phyloP scores from a whole-genome alignment of 92 coral and sea anemone species.

The Meandrina meandrites region DNA sequence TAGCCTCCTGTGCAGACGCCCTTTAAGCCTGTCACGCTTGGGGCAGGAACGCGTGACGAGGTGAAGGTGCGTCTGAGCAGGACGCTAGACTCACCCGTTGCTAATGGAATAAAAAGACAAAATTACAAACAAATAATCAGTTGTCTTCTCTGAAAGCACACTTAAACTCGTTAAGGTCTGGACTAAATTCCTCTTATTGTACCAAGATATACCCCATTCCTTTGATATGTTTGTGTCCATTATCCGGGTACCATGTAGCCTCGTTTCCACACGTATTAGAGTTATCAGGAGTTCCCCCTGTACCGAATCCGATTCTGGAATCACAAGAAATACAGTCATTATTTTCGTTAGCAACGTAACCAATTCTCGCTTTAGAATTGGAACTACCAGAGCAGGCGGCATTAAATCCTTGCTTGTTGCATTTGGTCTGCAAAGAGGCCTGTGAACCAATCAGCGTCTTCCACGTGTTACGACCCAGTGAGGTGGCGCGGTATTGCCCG shows the following conservation, averaged over 20 bases:
- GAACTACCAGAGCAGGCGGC: background rate
- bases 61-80: no score
- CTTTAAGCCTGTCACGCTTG: no score
- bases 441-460: slow-evolving; percentile 7
- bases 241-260: background rate
- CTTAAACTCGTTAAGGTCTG: no score
- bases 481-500: slow-evolving; percentile 1
- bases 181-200: background rate
- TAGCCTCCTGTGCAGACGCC: no score
- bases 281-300: background rate
- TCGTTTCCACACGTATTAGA: slow-evolving; percentile 16
- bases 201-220: slow-evolving; percentile 8
- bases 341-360: background rate
- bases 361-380: background rate
- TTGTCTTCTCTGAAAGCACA: no score
- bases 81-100: no score
- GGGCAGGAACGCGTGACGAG: no score
- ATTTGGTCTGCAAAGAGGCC: background rate
- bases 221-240: background rate
- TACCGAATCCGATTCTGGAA: slow-evolving; percentile 4
- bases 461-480: slow-evolving; percentile 14
- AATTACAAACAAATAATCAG: no score
- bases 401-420: slow-evolving; percentile 2
- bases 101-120: no score
- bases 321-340: background rate